phyloP scores from a whole-genome alignment of 1,140 invertebrate species.

The Ips typographus region DNA sequence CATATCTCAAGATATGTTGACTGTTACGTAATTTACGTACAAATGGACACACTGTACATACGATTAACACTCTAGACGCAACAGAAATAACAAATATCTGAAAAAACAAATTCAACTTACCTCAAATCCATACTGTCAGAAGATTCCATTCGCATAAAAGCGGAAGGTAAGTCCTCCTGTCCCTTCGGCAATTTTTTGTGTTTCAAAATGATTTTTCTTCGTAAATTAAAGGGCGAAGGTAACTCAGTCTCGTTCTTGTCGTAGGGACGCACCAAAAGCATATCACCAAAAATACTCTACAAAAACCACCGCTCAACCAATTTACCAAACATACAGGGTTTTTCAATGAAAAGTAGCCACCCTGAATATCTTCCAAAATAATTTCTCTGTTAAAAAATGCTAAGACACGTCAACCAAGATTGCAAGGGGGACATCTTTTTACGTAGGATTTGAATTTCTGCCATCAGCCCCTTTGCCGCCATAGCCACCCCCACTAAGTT shows the following conservation, averaged over 20 bases:
- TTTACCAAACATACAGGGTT: neutral
- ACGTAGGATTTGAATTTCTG: too few relatives aligned
- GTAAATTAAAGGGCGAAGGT: slow-evolving; percentile 84
- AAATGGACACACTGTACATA: too few relatives aligned
- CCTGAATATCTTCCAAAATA: too few relatives aligned
- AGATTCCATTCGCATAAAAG: slow-evolving; percentile 30
- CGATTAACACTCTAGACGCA: too few relatives aligned
- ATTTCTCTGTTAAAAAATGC: too few relatives aligned
- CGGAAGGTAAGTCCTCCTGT: slow-evolving; percentile 63
- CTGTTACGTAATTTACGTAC: too few relatives aligned
- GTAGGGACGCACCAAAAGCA: slow-evolving; percentile 74
- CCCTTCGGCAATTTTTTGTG: slow-evolving; percentile 93
- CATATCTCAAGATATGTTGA: neutral
- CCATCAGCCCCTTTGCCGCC: too few relatives aligned
- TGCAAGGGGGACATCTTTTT: too few relatives aligned
- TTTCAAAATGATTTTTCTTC: slow-evolving; percentile 82
- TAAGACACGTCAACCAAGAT: too few relatives aligned
- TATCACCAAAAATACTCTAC: slow-evolving; percentile 88
- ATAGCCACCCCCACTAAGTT: too few relatives aligned
- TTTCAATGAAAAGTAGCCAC: too few relatives aligned
- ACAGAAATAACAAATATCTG: too few relatives aligned
- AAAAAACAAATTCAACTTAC: slow-evolving; percentile 28
- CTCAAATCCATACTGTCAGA: slow-evolving; percentile 34
- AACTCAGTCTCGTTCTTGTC: slow-evolving; percentile 81
- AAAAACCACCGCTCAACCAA: neutral